Percentiles rank a stretch among this genome's conserved stretches.
phyloP scores from a whole-genome alignment of 2,888 invertebrate species.

The Drosophila austrosaltans region DNA sequence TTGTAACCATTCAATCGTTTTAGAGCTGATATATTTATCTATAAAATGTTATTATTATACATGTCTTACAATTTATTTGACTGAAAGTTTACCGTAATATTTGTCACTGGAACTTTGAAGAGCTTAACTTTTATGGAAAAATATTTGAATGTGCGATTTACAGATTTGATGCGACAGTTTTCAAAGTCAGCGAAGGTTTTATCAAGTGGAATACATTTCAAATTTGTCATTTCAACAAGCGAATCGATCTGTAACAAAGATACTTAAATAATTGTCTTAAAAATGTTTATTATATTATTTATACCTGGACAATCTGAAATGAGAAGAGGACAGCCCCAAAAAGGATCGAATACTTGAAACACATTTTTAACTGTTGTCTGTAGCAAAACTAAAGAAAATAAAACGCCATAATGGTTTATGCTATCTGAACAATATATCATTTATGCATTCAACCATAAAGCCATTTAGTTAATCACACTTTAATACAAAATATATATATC shows the following conservation, averaged over 20 bases:
- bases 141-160: neutral
- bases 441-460: too few relatives aligned
- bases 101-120: neutral
- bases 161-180: neutral
- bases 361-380: neutral
- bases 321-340: neutral
- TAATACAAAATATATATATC: too few relatives aligned
- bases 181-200: neutral
- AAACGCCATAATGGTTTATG: too few relatives aligned
- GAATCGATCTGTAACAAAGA: neutral
- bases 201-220: neutral
- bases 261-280: neutral
- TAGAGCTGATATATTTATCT: too few relatives aligned
- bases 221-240: neutral
- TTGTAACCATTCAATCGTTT: neutral
- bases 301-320: neutral
- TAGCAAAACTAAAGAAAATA: too few relatives aligned
- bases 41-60: too few relatives aligned
- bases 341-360: neutral
- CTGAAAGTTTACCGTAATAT: neutral
- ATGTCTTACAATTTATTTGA: too few relatives aligned
- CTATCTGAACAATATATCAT: too few relatives aligned
- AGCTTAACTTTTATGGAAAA: neutral
- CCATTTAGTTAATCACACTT: too few relatives aligned
- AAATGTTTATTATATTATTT: too few relatives aligned